phyloP scores from a whole-genome alignment of 2,113 vertebrate genomes.

The Azemiops feae region DNA sequence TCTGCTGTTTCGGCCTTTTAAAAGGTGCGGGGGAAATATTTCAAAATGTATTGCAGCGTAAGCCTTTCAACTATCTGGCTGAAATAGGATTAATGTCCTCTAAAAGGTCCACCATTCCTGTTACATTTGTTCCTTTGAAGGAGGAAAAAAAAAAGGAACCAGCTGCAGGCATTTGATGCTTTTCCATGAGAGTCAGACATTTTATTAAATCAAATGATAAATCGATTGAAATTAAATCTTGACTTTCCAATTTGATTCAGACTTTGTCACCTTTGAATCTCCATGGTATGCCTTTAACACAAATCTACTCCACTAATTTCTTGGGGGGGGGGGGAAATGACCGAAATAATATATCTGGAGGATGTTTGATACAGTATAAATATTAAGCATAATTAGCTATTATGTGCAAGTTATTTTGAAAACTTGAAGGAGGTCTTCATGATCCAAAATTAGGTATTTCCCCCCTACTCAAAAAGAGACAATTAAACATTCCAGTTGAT shows the following conservation, averaged over 20 bases:
- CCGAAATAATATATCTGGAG: neutral
- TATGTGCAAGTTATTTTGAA: neutral
- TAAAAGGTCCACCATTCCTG: neutral
- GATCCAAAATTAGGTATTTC: neutral
- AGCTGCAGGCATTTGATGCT: neutral
- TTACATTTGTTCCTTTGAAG: neutral
- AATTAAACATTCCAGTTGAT: conserved; percentile 20
- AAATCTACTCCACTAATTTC: neutral
- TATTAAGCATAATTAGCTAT: neutral
- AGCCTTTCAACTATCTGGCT: neutral
- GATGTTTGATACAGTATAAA: neutral
- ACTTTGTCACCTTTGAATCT: neutral
- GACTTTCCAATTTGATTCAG: neutral
- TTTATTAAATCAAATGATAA: neutral
- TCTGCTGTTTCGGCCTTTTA: neutral
- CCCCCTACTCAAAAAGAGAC: conserved; percentile 25
- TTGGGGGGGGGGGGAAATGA: neutral
- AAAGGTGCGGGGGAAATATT: neutral
- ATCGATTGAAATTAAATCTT: neutral
- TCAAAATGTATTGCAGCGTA: neutral
- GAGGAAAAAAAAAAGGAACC: neutral
- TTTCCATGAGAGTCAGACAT: neutral
- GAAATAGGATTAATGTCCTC: neutral
- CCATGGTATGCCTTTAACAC: neutral
- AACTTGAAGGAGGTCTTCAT: neutral